Evolutionary conservation across 2,888 invertebrate genomes (phyloP), one percentile per base, ranked within the genome.

Genomic region (Nomada flava): DNA sequence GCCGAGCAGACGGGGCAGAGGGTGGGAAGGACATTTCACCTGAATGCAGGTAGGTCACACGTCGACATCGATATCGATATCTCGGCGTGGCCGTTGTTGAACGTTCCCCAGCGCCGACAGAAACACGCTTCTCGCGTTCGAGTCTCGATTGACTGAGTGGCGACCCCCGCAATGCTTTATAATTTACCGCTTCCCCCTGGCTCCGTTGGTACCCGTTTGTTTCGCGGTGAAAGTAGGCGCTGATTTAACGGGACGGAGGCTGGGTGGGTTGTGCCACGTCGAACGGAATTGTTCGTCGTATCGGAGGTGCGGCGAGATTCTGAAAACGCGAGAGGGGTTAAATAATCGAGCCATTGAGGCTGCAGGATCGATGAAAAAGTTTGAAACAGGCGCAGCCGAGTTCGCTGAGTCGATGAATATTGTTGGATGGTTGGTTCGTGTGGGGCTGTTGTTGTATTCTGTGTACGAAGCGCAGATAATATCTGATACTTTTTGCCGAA

Each of bases 11-110:
- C 10, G 53, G 52, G n/a, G 13, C 26, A 55, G 52, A 59, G 68
- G 18, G 82, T 57, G 69, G 65, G 60, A 76, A 80, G 82, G 81
- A 81, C 84, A 63, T 87, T 85, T 88, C 65, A 80, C 79, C 74
- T 74, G 76, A 73, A 76, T 72, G 64, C 76, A 79, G 72, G 79
- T 80, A 71, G 83, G 83, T 87, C 83, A 83, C 82, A 69, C 83
- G 81, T 76, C 79, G 83, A 78, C 82, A 82, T 88, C 87, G 88
- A 88, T 89, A 86, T 88, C 87, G 89, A 88, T 86, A 88, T 86
- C 84, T 79, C 76, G 85, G 29, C 36, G 68, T 29, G 76, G 59
- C 36, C 42, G 77, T 71, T 85, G 81, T 86, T 81, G 83, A 81
- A 57, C 71, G 42, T 59, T 44, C 59, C 18, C 36, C 36, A 23